Percentiles rank a stretch among this genome's conserved stretches.
These are phyloP conservation scores for Anoplophora glabripennis DNA, from an alignment of 1,140 invertebrate genomes.

Conservation along the genomic window DNA sequence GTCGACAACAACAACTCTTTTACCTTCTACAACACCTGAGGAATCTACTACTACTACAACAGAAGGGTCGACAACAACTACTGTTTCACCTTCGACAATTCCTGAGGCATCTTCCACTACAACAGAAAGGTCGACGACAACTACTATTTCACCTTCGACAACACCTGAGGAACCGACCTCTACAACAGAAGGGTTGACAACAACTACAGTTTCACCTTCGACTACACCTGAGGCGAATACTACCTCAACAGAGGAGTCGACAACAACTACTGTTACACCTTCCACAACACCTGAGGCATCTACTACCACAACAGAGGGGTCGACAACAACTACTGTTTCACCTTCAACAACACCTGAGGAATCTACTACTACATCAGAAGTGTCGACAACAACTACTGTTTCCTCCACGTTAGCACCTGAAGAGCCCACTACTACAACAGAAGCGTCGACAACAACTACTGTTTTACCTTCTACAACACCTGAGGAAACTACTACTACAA, in stretches of 20 bases:
- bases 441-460: conserved; percentile 5
- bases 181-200: background rate
- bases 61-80: background rate
- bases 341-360: no score
- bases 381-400: background rate
- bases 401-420: background rate
- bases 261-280: background rate
- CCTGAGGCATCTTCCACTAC: background rate
- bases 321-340: no score
- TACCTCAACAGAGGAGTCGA: background rate
- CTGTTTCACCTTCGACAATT: background rate
- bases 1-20: background rate
- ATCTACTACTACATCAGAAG: no score
- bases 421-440: background rate
- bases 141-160: background rate
- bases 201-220: background rate
- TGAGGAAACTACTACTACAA: background rate
- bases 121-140: background rate
- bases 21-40: background rate
- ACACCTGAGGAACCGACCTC: background rate
- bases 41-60: background rate
- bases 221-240: background rate
- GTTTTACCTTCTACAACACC: background rate
- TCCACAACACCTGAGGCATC: no score
- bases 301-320: no score